Percentiles rank a stretch among this genome's conserved stretches.
Evolutionary conservation across 2,113 vertebrate species (phyloP).

Genomic region (Asarcornis scutulata): DNA sequence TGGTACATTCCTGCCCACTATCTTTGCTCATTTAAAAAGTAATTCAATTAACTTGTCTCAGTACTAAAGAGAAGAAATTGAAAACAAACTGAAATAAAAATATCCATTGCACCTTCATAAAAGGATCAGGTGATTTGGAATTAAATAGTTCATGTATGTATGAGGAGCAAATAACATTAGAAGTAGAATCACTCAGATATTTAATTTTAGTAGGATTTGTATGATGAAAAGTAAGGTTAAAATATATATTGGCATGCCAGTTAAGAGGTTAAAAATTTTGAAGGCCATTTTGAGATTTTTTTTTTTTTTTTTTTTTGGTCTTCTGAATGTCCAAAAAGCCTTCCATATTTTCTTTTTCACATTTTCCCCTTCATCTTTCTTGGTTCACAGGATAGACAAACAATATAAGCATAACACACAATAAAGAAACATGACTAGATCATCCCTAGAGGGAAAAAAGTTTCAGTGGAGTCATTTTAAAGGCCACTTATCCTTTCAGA

Average conservation of each 20-base stretch:
- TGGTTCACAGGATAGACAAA: not conserved
- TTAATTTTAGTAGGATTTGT: not conserved
- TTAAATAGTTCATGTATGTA: not conserved
- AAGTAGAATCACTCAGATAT: not conserved
- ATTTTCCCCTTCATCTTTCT: not conserved
- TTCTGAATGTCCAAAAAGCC: rapidly evolving
- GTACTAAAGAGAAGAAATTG: not conserved
- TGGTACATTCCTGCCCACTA: not conserved
- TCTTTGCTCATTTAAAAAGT: not conserved
- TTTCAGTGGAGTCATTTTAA: not conserved
- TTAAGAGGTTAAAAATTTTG: not conserved
- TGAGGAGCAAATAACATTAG: not conserved
- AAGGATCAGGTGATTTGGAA: not conserved
- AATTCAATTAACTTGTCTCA: not conserved
- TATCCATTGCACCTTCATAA: not conserved
- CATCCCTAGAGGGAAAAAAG: not conserved
- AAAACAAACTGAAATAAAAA: not conserved
- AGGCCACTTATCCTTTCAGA: not conserved
- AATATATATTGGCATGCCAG: not conserved
- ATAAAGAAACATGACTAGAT: not conserved
- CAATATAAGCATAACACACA: not conserved
- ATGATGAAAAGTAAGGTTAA: not conserved
- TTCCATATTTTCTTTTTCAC: not conserved
- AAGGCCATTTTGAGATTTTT: not conserved
- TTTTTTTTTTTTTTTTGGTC: not conserved